These are phyloP conservation scores for Okapia johnstoni DNA, from an alignment of 2,113 vertebrate genomes.

Conservation along the genomic window DNA sequence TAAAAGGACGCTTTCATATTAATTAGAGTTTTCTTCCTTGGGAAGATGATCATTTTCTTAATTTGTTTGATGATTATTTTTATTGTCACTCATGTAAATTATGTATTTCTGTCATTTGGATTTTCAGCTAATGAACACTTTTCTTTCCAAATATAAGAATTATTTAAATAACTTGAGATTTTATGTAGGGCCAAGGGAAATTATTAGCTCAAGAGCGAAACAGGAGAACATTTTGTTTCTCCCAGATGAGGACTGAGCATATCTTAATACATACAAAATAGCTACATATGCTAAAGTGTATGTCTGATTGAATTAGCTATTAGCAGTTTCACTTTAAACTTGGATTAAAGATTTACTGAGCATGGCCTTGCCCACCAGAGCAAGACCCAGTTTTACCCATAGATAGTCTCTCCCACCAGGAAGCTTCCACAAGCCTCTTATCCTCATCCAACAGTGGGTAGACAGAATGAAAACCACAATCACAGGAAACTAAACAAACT, in stretches of 20 bases:
- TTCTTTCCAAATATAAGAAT: background rate
- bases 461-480: background rate
- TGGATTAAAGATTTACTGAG: background rate
- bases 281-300: background rate
- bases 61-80: constrained; percentile 35
- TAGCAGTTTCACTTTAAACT: background rate
- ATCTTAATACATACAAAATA: background rate
- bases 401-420: background rate
- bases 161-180: background rate
- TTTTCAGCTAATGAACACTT: background rate
- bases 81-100: background rate
- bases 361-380: background rate
- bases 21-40: background rate
- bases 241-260: background rate
- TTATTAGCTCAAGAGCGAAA: constrained; percentile 9
- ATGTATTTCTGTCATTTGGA: background rate
- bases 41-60: background rate
- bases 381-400: background rate
- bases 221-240: background rate
- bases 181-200: background rate
- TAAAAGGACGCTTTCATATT: background rate
- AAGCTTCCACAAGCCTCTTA: background rate
- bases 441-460: background rate
- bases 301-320: background rate
- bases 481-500: background rate